Base-by-base conservation (phyloP, 2,797 vertebrate species). In the Anguilla pacifica region DNA sequence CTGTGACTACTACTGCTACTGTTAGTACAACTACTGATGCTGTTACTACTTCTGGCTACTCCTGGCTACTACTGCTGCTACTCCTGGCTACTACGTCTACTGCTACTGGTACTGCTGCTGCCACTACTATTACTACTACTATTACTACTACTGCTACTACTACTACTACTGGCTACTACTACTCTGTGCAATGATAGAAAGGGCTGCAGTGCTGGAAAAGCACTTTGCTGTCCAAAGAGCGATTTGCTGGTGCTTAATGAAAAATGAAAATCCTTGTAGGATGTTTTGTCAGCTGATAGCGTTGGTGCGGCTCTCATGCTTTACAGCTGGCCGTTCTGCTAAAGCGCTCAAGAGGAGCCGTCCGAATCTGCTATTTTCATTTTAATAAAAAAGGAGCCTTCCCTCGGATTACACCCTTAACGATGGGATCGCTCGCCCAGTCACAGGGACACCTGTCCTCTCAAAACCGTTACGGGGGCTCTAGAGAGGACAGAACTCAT, bases 201-300 rank as follows among this genome's bases (percentile, higher is more conserved):
- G 86, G 72, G 64, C 81, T 28, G 84, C 57, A 39, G 59, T 83
- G 79, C 85, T 89, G 89, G 88, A 88, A 91, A 91, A 89, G 70
- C 64, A 46, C 74, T 89, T 83, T 39, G 39, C 83, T 86, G 84
- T 89, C 89, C 83, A 57, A 57, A 67, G 90, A 88, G 88, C 53
- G 88, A 67, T 35, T 85, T 84, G 88, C 74, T 86, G 82, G 89
- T 43, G 13, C 59, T 35, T 88, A 43, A 88, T 64, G 67, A 59
- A 59, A 84, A 77, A 53, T 17, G 22, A 57, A 90, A 83, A 83
- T 84, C 87, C 83, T 87, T 6, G 15, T 72, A 57, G 67, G 70
- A 84, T 83, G 81, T 88, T 89, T 88, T 82, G 87, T 67, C 89
- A 86, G 89, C 89, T 87, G 90, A 91, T 35, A 86, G 86, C 87